Evolutionary conservation across 30 jellyfish, hydroid and myxozoan genomes (phyloP).

Genomic region (Haliclystus octoradiatus): DNA sequence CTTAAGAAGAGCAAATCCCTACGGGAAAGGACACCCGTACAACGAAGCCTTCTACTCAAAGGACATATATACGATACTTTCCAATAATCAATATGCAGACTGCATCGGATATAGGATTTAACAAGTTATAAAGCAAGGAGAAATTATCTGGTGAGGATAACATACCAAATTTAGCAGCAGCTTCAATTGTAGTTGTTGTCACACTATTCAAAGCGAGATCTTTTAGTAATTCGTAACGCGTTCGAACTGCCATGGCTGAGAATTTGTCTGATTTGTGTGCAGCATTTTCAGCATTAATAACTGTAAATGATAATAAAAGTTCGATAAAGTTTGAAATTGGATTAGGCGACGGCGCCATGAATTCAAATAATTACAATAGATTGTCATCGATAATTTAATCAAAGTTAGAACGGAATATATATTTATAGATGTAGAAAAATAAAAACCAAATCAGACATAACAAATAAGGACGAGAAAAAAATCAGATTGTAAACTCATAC

Average conservation of each 20-base stretch:
- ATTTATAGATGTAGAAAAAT: too few relatives aligned
- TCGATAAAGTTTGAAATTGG: not conserved
- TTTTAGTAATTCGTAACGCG: slow-evolving; percentile 74
- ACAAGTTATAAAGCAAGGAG: too few relatives aligned
- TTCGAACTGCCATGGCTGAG: slow-evolving; percentile 85
- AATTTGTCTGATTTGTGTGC: slow-evolving; percentile 91
- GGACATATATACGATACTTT: too few relatives aligned
- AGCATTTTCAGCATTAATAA: slow-evolving; percentile 97
- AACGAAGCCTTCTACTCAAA: too few relatives aligned
- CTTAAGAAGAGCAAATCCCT: too few relatives aligned
- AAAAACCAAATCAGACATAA: not conserved
- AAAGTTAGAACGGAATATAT: too few relatives aligned
- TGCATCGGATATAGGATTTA: too few relatives aligned
- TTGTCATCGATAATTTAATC: too few relatives aligned
- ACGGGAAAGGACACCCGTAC: too few relatives aligned
- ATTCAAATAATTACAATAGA: not conserved
- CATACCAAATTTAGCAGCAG: slow-evolving; percentile 86
- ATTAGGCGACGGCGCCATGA: not conserved
- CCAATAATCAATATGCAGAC: too few relatives aligned
- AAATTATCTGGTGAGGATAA: too few relatives aligned
- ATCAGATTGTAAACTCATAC: too few relatives aligned
- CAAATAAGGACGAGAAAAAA: not conserved
- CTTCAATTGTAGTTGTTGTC: slow-evolving; percentile 66
- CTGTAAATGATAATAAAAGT: slow-evolving; percentile 16
- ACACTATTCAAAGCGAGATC: slow-evolving; percentile 78